A percentile compares a stretch with the other conserved stretches of the same genome.
Conservation (phyloP, 1,140 invertebrate species). For the Scaptomyza hsui region DNA sequence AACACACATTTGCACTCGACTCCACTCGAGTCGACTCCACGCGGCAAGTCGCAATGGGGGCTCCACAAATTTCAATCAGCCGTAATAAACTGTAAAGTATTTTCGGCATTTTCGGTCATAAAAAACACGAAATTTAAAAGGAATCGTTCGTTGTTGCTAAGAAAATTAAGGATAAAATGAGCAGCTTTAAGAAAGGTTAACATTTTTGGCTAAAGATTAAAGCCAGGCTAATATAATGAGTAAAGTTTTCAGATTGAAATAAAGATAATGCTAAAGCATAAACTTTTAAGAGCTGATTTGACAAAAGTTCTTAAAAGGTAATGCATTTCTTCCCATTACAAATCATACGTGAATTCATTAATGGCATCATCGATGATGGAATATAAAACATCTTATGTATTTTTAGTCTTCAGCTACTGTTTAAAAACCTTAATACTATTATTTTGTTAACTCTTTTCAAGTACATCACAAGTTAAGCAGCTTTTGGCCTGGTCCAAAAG, state of each 20-base stretch:
- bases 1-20: constrained; percentile 71
- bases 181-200: constrained; percentile 15
- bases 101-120: constrained; percentile 33
- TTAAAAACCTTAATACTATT: background rate
- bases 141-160: background rate
- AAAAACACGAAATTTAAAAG: constrained; percentile 39
- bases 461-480: constrained; percentile 4
- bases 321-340: too few relatives aligned
- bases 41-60: constrained; percentile 25
- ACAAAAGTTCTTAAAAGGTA: too few relatives aligned
- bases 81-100: constrained; percentile 71
- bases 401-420: constrained; percentile 2
- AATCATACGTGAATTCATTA: too few relatives aligned
- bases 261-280: background rate
- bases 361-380: background rate
- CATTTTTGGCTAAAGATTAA: constrained; percentile 13
- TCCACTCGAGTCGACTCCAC: background rate
- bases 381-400: background rate
- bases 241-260: background rate
- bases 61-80: constrained; percentile 75
- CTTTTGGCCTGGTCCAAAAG: constrained; percentile 24
- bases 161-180: constrained; percentile 22
- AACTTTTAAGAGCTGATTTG: too few relatives aligned
- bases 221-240: background rate
- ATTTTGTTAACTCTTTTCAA: background rate